phyloP scores from a whole-genome alignment of 2,797 vertebrate genomes.

The Perodicticus potto region DNA sequence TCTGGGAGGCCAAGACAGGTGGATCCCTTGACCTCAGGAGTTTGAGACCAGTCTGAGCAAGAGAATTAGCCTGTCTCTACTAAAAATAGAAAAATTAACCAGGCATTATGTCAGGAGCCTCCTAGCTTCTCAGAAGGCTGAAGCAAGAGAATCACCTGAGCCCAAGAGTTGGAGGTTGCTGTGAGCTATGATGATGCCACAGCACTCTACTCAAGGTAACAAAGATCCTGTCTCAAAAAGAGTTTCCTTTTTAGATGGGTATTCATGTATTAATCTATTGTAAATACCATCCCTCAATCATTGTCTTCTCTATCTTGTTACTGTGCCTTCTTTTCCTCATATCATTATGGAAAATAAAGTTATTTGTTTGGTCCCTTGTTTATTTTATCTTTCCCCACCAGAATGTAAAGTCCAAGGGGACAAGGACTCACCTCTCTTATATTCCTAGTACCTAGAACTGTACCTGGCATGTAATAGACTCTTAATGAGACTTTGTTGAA shows the following conservation, averaged over 20 bases:
- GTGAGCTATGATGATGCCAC: too few species aligned
- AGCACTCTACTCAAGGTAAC: too few species aligned
- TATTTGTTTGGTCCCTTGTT: not conserved
- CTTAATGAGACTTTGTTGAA: not conserved
- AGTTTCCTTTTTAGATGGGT: not conserved
- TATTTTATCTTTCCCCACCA: slow-evolving; percentile 1
- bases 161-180: too few species aligned
- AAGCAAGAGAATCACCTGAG: too few species aligned
- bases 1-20: too few species aligned
- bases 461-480: not conserved
- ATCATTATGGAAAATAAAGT: not conserved
- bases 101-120: too few species aligned
- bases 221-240: too few species aligned
- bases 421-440: not conserved
- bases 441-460: not conserved
- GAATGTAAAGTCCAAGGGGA: not conserved
- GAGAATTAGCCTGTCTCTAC: too few species aligned
- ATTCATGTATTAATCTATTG: not conserved
- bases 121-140: too few species aligned
- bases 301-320: not conserved
- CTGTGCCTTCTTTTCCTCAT: not conserved
- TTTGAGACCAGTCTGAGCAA: too few species aligned
- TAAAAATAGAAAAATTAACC: too few species aligned
- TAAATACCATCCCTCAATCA: not conserved
- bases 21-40: too few species aligned